Conservation (phyloP, 2,888 invertebrate genomes). For the Protonemura montana region DNA sequence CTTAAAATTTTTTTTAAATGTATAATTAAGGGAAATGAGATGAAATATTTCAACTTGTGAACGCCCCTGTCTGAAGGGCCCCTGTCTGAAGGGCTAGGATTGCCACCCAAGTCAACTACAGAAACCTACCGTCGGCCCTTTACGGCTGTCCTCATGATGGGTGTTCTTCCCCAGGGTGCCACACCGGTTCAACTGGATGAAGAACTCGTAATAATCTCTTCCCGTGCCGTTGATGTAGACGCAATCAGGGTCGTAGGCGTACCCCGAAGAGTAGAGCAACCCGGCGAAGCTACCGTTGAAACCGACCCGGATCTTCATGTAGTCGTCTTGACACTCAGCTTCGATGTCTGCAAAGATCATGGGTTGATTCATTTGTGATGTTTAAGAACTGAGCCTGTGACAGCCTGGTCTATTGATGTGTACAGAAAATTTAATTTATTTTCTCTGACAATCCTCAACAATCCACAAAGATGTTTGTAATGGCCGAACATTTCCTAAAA, state of each 20-base stretch:
- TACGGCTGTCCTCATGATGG: constrained; percentile 82
- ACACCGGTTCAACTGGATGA: constrained; percentile 90
- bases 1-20: too few species aligned
- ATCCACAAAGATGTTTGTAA: too few species aligned
- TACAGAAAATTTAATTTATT: too few species aligned
- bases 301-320: constrained; percentile 92
- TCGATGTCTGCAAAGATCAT: constrained; percentile 78
- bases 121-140: constrained; percentile 87
- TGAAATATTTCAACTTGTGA: too few species aligned
- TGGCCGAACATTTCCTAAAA: too few species aligned
- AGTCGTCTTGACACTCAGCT: constrained; percentile 91
- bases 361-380: not conserved
- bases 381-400: too few species aligned
- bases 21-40: too few species aligned
- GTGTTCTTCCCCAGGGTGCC: constrained; percentile 90
- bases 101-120: too few species aligned
- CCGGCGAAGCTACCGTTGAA: constrained; percentile 92
- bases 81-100: too few species aligned
- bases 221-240: constrained; percentile 95
- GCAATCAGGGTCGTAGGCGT: constrained; percentile 92
- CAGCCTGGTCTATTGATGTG: too few species aligned
- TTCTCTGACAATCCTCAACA: too few species aligned
- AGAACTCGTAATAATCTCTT: constrained; percentile 90
- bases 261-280: constrained; percentile 89
- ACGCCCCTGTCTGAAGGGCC: too few species aligned